phyloP scores from a whole-genome alignment of 2,113 vertebrate genomes.

The Pardalotus punctatus region DNA sequence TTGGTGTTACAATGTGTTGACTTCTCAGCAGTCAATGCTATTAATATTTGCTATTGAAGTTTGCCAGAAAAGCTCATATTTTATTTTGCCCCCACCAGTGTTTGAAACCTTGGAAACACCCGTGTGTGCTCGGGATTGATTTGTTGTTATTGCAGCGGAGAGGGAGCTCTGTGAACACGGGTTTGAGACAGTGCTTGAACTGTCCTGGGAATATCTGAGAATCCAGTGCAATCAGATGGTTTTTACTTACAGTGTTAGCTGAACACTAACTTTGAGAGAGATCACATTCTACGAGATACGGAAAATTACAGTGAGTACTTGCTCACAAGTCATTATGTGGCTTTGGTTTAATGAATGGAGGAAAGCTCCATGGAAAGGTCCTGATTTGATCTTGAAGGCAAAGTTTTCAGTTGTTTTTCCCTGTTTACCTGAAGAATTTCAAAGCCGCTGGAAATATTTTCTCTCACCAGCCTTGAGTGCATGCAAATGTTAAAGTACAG shows the following conservation, averaged over 20 bases:
- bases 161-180: not conserved
- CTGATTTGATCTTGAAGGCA: not conserved
- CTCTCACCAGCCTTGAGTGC: not conserved
- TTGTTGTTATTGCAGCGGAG: not conserved
- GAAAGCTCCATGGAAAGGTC: rapidly evolving
- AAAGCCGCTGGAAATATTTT: not conserved
- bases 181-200: not conserved
- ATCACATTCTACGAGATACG: not conserved
- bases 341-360: not conserved
- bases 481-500: not conserved
- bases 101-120: not conserved
- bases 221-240: not conserved
- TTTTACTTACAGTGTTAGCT: not conserved
- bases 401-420: not conserved
- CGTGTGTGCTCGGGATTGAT: not conserved
- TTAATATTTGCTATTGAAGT: not conserved
- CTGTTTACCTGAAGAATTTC: not conserved
- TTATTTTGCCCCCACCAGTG: not conserved
- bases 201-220: not conserved
- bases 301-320: not conserved
- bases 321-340: not conserved
- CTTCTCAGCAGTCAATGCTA: not conserved
- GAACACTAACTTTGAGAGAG: not conserved
- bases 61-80: not conserved
- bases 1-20: not conserved